These are phyloP conservation scores for Neomorphus geoffroyi DNA, from an alignment of 2,797 vertebrate genomes.

Conservation along the genomic window DNA sequence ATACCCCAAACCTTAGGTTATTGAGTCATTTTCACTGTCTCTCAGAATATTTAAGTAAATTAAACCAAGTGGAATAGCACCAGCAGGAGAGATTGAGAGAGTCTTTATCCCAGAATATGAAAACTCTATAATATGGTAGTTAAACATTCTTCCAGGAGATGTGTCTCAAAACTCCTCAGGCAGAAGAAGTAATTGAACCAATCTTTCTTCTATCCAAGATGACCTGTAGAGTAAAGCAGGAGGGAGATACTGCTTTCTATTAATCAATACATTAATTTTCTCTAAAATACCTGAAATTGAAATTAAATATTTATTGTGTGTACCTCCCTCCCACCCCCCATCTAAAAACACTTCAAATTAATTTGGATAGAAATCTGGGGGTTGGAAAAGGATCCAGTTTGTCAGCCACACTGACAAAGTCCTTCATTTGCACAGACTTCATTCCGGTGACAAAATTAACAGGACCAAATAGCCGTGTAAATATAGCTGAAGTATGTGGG, in stretches of 20 bases:
- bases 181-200: background rate
- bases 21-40: background rate
- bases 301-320: background rate
- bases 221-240: background rate
- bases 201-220: background rate
- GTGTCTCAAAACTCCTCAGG: background rate
- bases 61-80: constrained; percentile 18
- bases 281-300: background rate
- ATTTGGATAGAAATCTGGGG: background rate
- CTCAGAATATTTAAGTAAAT: constrained; percentile 2
- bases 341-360: background rate
- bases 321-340: background rate
- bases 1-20: background rate
- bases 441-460: constrained; percentile 16
- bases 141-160: background rate
- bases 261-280: background rate
- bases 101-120: background rate
- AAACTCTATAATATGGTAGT: background rate
- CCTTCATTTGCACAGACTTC: background rate
- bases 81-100: constrained; percentile 14
- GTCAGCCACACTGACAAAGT: background rate
- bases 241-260: background rate
- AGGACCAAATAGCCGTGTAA: constrained; percentile 32
- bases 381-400: background rate
- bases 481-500: constrained; percentile 2